Evolutionary conservation across 64 coral and sea anemone genomes (phyloP), one percentile per base, ranked within the genome.

Genomic region (Montipora foliosa): DNA sequence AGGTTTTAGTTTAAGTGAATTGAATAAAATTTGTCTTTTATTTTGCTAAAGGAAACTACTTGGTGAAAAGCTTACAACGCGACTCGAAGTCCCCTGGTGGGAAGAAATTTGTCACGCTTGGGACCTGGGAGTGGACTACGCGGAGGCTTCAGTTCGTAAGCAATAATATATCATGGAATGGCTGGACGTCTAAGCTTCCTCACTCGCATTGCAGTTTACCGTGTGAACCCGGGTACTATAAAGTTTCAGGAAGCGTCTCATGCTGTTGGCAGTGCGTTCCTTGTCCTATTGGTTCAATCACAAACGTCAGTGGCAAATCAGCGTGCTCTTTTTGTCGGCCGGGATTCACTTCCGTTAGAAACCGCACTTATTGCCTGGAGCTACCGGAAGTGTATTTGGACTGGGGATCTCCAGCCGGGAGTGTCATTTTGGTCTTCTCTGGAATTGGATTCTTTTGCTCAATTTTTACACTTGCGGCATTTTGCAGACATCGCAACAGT

Each of bases 11-110:
- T 37, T 37, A 37, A 37, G 1, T 37, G 37, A 37, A 37, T 37
- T 57, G 53, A 57, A 6, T 57, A 57, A 57, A 4, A 49, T 7
- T 17, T 19, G 3, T 9, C 25, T 16, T 78, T 78, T 5, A 0
- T 77, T 53, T 11, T 29, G 13, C 13, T 77, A 16, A 19, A 97
- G 95, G 95, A 8, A 94, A 97, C 82, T 97, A 94, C 21, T 50
- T 97, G 15, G 91, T 97, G 6, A 97, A 97, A 82, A 97, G 89
- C 59, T 93, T 97, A 59, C 95, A 97, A 14, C 92, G 84, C 0
- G 93, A 94, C 59, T 20, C 15, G 16, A 44, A 24, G 11, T 64
- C 51, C 15, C 6, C 44, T 51, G 51, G 94, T 44, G 92, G 92
- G 10, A 94, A 97, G 73, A 83, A 84, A 4, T 97, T 94, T 5